A percentile compares a stretch with the other conserved stretches of the same genome.
Evolutionary conservation across 2,113 vertebrate species (phyloP).

Genomic region (Nothobranchius kuhntae): DNA sequence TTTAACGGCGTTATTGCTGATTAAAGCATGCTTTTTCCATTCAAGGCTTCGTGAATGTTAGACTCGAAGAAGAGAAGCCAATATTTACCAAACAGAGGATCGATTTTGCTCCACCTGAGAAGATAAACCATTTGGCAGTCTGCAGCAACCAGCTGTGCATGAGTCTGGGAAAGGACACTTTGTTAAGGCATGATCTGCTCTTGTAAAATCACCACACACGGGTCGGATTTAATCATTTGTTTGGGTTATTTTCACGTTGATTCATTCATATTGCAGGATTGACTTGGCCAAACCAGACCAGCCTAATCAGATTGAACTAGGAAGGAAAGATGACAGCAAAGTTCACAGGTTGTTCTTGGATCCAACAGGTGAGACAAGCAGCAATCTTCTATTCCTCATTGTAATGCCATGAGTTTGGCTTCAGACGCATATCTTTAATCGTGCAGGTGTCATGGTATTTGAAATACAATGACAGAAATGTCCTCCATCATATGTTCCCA

Average conservation of each 20-base stretch:
- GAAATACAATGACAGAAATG: neutral
- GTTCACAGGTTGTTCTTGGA: constrained; percentile 95
- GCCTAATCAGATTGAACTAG: constrained; percentile 92
- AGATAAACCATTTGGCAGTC: constrained; percentile 90
- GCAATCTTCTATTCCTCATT: neutral
- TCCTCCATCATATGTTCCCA: constrained; percentile 12
- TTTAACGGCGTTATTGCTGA: neutral
- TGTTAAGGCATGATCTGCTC: constrained; percentile 84
- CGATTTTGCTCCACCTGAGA: constrained; percentile 91
- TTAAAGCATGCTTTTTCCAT: neutral
- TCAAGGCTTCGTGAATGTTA: constrained; percentile 91
- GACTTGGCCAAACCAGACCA: constrained; percentile 96
- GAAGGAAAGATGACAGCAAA: constrained; percentile 93
- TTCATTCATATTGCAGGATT: constrained; percentile 79
- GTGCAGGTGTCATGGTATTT: neutral
- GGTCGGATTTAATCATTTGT: no score
- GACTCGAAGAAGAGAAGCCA: constrained; percentile 94
- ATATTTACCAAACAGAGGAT: constrained; percentile 98
- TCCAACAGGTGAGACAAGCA: constrained; percentile 84
- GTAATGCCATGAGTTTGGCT: neutral
- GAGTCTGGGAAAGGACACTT: constrained; percentile 92
- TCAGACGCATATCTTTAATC: neutral
- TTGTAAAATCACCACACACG: neutral
- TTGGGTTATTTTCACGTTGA: no score
- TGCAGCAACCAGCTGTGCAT: constrained; percentile 97